A percentile compares a stretch with the other conserved stretches of the same genome.
These are phyloP conservation scores for Nicator chloris DNA, from an alignment of 2,113 vertebrate genomes.

Conservation along the genomic window DNA sequence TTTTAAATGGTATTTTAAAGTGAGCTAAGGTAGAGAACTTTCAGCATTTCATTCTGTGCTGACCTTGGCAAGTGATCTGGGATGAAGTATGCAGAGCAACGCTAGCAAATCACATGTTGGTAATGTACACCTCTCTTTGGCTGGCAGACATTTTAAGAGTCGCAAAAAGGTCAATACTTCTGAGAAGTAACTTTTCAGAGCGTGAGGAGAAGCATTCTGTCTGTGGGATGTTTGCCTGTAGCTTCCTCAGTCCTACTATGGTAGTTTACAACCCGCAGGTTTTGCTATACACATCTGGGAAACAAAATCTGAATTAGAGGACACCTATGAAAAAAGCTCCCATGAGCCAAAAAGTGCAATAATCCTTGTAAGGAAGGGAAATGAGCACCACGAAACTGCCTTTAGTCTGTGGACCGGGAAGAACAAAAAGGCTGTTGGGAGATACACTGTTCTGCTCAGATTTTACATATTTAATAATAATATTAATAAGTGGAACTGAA, in stretches of 20 bases:
- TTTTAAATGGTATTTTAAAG: not conserved
- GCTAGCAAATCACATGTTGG: conserved; percentile 35
- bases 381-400: not conserved
- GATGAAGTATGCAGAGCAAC: not conserved
- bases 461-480: not conserved
- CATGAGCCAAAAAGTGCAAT: fast-evolving
- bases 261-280: not conserved
- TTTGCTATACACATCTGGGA: not conserved
- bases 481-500: not conserved
- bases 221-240: not conserved
- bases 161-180: conserved; percentile 58
- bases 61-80: not conserved
- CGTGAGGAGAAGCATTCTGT: not conserved
- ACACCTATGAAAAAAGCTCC: not conserved
- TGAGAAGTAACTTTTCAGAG: not conserved
- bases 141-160: conserved; percentile 30
- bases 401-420: not conserved
- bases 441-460: fast-evolving
- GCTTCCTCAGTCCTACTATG: not conserved
- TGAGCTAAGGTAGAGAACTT: not conserved
- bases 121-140: conserved; percentile 41
- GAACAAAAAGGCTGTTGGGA: not conserved
- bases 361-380: not conserved
- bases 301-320: not conserved
- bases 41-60: not conserved